Percentiles rank a stretch among this genome's conserved stretches.
phyloP scores from a whole-genome alignment of 2,113 vertebrate species.

The Tupaia tana region DNA sequence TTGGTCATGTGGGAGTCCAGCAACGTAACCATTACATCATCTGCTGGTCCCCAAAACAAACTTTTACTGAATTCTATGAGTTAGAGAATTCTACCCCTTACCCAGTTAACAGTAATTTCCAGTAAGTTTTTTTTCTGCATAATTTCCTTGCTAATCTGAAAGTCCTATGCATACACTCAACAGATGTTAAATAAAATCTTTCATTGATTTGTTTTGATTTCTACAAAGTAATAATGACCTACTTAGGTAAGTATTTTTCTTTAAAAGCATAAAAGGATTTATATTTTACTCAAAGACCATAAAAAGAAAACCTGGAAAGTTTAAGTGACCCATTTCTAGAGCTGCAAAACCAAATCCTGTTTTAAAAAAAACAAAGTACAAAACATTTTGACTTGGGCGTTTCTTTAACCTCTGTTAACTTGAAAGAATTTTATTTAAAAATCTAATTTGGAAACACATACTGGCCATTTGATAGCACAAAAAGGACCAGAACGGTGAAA shows the following conservation, averaged over 20 bases:
- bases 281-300: constrained; percentile 32
- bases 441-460: constrained; percentile 50
- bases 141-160: constrained; percentile 14
- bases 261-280: background rate
- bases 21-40: no score
- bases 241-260: background rate
- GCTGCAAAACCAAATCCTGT: constrained; percentile 50
- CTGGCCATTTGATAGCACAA: constrained; percentile 25
- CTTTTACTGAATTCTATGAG: background rate
- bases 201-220: constrained; percentile 7
- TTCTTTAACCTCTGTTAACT: constrained; percentile 54
- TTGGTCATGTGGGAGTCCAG: no score
- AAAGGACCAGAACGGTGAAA: constrained; percentile 37
- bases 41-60: background rate
- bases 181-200: background rate
- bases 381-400: constrained; percentile 33
- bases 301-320: constrained; percentile 59
- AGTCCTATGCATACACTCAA: background rate
- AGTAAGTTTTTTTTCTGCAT: background rate
- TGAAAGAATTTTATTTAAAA: constrained; percentile 70
- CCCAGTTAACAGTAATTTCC: background rate
- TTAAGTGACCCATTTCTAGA: constrained; percentile 31
- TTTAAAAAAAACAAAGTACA: constrained; percentile 38
- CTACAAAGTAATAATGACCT: background rate
- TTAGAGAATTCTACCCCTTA: background rate